These are phyloP conservation scores for Netelia melanura DNA, from an alignment of 2,888 invertebrate species.

Conservation along the genomic window DNA sequence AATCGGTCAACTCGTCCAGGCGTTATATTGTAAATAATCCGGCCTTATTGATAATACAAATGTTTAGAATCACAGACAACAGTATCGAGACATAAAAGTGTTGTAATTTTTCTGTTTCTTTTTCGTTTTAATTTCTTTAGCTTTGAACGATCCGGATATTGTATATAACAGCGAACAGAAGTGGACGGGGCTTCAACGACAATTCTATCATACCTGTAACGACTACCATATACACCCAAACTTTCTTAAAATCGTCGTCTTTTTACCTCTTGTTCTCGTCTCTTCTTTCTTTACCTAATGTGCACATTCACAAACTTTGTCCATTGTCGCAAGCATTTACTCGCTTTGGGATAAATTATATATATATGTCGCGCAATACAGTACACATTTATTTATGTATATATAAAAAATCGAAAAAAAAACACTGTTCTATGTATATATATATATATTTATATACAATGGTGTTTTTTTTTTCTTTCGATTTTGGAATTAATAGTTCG, in stretches of 20 bases:
- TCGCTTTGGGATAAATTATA: neutral
- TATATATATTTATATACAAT: neutral
- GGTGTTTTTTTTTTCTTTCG: neutral
- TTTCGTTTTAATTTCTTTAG: neutral
- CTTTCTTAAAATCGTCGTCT: conserved; percentile 3
- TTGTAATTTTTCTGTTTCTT: conserved; percentile 5
- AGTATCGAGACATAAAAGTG: conserved; percentile 64
- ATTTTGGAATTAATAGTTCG: neutral
- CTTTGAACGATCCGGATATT: conserved; percentile 19
- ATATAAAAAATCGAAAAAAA: no score
- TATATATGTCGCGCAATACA: neutral
- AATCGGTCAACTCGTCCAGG: conserved; percentile 41
- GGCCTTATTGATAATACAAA: conserved; percentile 61
- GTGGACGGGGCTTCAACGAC: conserved; percentile 69
- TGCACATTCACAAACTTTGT: neutral
- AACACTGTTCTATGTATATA: neutral
- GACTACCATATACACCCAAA: conserved; percentile 54
- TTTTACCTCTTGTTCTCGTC: no score
- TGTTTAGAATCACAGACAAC: conserved; percentile 72
- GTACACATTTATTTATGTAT: neutral
- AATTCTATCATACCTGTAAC: conserved; percentile 49
- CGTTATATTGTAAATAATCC: conserved; percentile 43
- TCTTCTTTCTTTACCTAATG: neutral
- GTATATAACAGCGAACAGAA: conserved; percentile 58
- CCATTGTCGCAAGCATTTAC: neutral